Base-by-base conservation (phyloP, 2,888 invertebrate genomes). In the Malacosoma neustria region DNA sequence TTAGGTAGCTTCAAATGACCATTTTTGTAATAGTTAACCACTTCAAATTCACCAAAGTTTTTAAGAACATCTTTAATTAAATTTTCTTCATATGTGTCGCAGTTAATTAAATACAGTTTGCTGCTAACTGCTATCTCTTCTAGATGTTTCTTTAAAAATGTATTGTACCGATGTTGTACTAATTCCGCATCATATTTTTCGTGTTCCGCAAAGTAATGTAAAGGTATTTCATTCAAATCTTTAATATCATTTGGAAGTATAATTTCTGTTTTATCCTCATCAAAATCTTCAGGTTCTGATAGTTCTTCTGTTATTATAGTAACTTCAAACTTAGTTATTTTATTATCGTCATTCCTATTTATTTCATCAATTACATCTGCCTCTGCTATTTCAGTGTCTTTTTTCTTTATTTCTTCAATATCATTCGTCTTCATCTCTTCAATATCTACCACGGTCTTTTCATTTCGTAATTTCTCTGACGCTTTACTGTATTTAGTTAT, bases 91-190 rank as follows among this genome's bases (percentile, higher is more conserved):
- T 82, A 79, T 2, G 62, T 52, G 44, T 76, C 71, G 43, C 85
- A 85, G 52, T 85, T 84, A 0, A 84, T 60, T 13, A 85, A 40
- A 46, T 71, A 70, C 30, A 85, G 54, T 57, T 73, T 77, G 11
- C 68, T 72, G 3, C 54, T 56, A 3, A 35, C 43, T 11, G 30
- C 6, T 1, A 49, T 45, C 13, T 49, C 55, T 22, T 67, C 58
- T 1, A 49, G 52, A 31, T 57, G 73, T 3, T 47, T 41, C 42
- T 72, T 74, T 0, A 79, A 43, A 43, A 82, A 79, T 11, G 52
- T 59, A 12, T 53, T 60, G 38, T 71, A 81, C 48, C 54, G 57
- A 2, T 68, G 65, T 39, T 61, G 61, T 57, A 76, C 71, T 39
- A 72, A 33, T 50, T 82, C 75, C 0, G 85, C 73, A 0, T 62